Percentiles rank a stretch among this genome's conserved stretches.
Evolutionary conservation across 2,888 invertebrate species (phyloP).

Genomic region (Odontocolon sp.): DNA sequence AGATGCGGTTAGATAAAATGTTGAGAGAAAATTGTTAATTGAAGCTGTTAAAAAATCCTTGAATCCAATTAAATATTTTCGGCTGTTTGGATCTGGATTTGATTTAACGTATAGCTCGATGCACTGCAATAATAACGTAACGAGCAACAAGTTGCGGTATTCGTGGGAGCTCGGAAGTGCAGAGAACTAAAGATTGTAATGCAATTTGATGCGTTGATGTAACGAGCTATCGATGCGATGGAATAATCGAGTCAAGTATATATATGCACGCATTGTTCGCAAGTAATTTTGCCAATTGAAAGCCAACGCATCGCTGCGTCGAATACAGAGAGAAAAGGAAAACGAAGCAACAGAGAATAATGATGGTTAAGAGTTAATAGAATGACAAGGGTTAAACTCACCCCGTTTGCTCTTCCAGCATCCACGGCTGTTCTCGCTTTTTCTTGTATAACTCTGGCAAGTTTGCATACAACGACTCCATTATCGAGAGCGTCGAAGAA

Average conservation of each 20-base stretch:
- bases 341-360: no score
- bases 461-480: conserved; percentile 90
- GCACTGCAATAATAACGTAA: conserved; percentile 3
- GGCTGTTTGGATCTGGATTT: conserved; percentile 6
- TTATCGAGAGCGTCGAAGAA: conserved; percentile 92
- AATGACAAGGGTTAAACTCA: no score
- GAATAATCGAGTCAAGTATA: no score
- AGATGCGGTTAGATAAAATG: no score
- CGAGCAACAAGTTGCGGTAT: conserved; percentile 37
- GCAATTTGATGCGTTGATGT: not conserved
- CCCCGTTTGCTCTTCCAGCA: conserved; percentile 85
- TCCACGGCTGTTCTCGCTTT: conserved; percentile 87
- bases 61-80: conserved; percentile 12
- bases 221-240: not conserved
- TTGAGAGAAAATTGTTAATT: no score
- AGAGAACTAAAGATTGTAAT: not conserved
- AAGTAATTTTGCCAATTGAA: no score
- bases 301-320: no score
- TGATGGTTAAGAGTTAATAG: no score
- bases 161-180: conserved; percentile 6
- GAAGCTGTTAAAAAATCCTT: not conserved
- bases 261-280: no score
- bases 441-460: conserved; percentile 90
- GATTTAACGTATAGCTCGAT: not conserved
- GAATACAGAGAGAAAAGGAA: no score